A percentile compares a stretch with the other conserved stretches of the same genome.
Conservation (phyloP, 2,797 vertebrate genomes). For the Gallinago solitaria region DNA sequence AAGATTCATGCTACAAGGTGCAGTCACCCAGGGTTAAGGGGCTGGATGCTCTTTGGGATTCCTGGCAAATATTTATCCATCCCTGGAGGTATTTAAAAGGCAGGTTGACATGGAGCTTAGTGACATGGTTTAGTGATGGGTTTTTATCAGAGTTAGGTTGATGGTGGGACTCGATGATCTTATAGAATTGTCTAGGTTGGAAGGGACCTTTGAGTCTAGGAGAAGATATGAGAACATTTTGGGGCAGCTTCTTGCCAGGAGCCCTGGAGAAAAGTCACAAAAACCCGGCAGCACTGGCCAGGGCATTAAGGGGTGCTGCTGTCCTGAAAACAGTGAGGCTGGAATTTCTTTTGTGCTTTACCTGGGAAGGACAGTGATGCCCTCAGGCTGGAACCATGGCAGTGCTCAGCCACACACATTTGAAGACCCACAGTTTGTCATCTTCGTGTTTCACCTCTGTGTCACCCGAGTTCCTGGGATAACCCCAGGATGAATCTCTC, state of each 20-base stretch:
- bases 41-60: neutral
- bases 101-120: too few species aligned
- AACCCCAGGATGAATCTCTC: neutral
- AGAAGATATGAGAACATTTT: neutral
- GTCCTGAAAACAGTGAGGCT: neutral
- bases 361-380: neutral
- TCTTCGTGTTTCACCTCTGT: neutral
- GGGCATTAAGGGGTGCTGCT: neutral
- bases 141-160: too few species aligned
- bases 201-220: too few species aligned
- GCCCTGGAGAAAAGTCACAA: neutral
- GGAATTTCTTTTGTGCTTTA: neutral
- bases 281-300: too few species aligned
- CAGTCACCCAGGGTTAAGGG: neutral
- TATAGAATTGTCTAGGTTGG: too few species aligned
- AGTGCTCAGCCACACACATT: fast-evolving
- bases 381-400: neutral
- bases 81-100: too few species aligned
- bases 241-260: neutral
- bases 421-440: neutral
- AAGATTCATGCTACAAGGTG: neutral
- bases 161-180: too few species aligned
- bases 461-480: neutral
- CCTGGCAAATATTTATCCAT: too few species aligned
- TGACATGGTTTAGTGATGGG: too few species aligned